Evolutionary conservation across 2,113 vertebrate genomes (phyloP), one percentile per base, ranked within the genome.

Genomic region (Hippocampus mohnikei): DNA sequence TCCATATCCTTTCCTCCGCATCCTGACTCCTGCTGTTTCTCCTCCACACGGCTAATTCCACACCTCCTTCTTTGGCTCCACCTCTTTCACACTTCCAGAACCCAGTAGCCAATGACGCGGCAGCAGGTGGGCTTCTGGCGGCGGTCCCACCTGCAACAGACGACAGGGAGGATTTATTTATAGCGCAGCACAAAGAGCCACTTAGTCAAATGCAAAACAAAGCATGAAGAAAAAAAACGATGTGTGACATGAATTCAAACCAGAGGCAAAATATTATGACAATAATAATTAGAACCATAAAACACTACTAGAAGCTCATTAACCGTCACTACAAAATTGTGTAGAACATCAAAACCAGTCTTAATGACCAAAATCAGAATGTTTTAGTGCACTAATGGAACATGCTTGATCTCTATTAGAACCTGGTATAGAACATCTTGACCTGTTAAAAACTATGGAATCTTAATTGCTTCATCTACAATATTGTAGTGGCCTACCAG

Each of bases 101-200:
- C 58, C 37, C 73, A 74, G 78, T 78, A 80, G 3, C 58, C 81
- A 18, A 76, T 55, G 82, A 67, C 61, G 53, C 37, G 33, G 74
- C 73, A 64, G 82, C 81, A 84, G 82, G 77, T 86, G 53, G 67
- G 9, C 50, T 76, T 77, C 74, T 81, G 85, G 80, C 74, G 42
- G 23, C 46, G 8, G 44, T 1, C 67, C 77, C 68, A 70, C 73
- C 67, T 73, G 79, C 71, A 71, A 71, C 70, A 81, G 37, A 69
- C 73, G 74, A 79, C 69, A 69, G 68, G 67, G 69, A 55, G 46
- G 71, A 60, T 68, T 81, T 85, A 85, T 85, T 87, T 85, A 73
- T 85, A 85, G 85, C 73, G 37, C n/a, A 37, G 62, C 42, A 48
- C 59, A 74, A 67, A 66, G 12, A 56, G 83, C 72, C 62, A 44